phyloP scores from a whole-genome alignment of 1,140 invertebrate species.

The Lordiphosa collinella region DNA sequence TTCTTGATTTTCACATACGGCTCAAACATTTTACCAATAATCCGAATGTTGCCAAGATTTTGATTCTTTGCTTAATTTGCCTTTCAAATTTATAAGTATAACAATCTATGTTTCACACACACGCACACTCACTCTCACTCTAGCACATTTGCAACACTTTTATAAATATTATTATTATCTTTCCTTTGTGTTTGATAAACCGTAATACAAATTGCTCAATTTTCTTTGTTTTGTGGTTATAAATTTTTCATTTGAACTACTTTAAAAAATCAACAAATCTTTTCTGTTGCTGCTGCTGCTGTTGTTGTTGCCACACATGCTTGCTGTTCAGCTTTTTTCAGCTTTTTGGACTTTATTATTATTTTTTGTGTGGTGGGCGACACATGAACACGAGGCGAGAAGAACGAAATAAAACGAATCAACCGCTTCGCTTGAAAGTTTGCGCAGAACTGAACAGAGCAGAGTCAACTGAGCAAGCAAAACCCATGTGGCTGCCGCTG shows the following conservation, averaged over 20 bases:
- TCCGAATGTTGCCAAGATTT: conserved; percentile 13
- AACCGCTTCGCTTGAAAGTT: conserved; percentile 70
- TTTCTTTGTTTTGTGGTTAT: conserved; percentile 33
- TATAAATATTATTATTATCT: conserved; percentile 33
- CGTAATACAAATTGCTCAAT: conserved; percentile 43
- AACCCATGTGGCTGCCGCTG: neutral
- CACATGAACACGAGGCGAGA: conserved; percentile 19
- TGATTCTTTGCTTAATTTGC: too few species aligned
- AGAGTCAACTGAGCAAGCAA: conserved; percentile 36
- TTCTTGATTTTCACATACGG: conserved; percentile 79
- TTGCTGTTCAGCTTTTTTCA: conserved; percentile 31
- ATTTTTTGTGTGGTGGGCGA: conserved; percentile 13
- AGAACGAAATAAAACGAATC: conserved; percentile 34
- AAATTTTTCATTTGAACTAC: conserved; percentile 39
- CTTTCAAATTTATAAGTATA: conserved; percentile 13
- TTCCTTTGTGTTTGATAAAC: conserved; percentile 26
- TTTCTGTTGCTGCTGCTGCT: conserved; percentile 9
- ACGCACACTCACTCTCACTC: conserved; percentile 21
- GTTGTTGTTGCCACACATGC: conserved; percentile 39
- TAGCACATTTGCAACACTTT: conserved; percentile 6
- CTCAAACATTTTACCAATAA: conserved; percentile 74
- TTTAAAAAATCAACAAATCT: conserved; percentile 37
- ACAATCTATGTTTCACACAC: conserved; percentile 21
- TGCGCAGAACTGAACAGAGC: conserved; percentile 56
- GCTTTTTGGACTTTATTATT: conserved; percentile 34